Evolutionary conservation across 2,888 invertebrate genomes (phyloP).

Genomic region (Andrena hattorfiana): DNA sequence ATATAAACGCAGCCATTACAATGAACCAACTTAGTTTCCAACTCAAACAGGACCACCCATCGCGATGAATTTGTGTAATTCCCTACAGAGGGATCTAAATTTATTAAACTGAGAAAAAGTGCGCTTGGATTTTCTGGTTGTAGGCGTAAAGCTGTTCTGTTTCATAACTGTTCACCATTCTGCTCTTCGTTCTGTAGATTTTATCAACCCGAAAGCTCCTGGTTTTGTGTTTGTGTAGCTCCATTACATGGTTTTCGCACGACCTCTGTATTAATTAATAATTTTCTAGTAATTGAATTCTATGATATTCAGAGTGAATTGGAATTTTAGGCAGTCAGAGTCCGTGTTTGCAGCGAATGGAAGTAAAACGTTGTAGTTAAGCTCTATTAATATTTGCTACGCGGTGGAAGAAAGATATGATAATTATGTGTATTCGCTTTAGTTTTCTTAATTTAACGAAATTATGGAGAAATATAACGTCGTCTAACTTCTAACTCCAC

Average conservation of each 20-base stretch:
- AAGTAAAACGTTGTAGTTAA: too few relatives aligned
- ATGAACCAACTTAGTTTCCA: neutral
- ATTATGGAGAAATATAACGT: conserved; percentile 2
- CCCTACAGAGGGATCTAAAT: neutral
- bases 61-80: neutral
- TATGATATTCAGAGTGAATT: too few relatives aligned
- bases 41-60: neutral
- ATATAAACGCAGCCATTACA: neutral
- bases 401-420: too few relatives aligned
- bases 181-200: too few relatives aligned
- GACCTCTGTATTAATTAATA: neutral
- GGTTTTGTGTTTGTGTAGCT: too few relatives aligned
- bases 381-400: too few relatives aligned
- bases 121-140: neutral
- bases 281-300: neutral
- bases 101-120: neutral
- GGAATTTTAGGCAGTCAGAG: too few relatives aligned
- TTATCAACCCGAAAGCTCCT: too few relatives aligned
- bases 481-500: neutral
- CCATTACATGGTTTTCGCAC: too few relatives aligned
- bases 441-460: neutral
- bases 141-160: neutral
- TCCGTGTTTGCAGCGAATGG: too few relatives aligned
- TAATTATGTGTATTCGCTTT: too few relatives aligned
- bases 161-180: too few relatives aligned